Evolutionary conservation across 2,113 vertebrate species (phyloP), one percentile per base, ranked within the genome.

Genomic region (Aythya baeri): DNA sequence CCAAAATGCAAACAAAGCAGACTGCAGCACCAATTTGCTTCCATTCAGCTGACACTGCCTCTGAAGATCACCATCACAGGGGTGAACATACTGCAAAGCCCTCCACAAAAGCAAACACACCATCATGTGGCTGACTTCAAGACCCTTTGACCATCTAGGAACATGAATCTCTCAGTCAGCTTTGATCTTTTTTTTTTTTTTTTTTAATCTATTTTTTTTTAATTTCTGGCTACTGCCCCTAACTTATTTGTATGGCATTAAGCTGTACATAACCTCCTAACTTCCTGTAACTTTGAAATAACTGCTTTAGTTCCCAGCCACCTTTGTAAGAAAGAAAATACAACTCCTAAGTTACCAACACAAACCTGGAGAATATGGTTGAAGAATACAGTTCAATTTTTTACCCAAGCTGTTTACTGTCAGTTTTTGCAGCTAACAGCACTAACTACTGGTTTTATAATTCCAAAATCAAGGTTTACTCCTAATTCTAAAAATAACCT

Each of bases 71-170:
- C 61, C 1, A 27, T 13, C 3, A 0, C 2, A 2, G 43, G 22
- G 49, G 11, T 1, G 46, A 31, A 4, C 0, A 5, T 11, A 11
- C 58, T 15, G 14, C 52, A 10, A 4, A 75, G 21, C 46, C 38
- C 61, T 7, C 7, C 1, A 58, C 3, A 2, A 43, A 26, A 54
- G 6, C 55, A 43, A 70, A 36, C 23, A 11, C 2, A 1, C 7
- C 0, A 0, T 22, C 34, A 26, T 1, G 1, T 2, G 7, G 78
- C 50, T 5, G 2, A 3, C 67, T 71, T 23, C 0, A 4, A 22
- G 63, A 16, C 13, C 1, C 11, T 7, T 13, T 1, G 2, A 10
- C 36, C 41, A 6, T 2, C 16, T 14, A 15, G 36, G 81, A 36
- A 20, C 17, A 13, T 10, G 31, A 52, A 12, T 21, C 3, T 25